Conservation (phyloP, 2,888 invertebrate species). For the Flexamia atlantica region DNA sequence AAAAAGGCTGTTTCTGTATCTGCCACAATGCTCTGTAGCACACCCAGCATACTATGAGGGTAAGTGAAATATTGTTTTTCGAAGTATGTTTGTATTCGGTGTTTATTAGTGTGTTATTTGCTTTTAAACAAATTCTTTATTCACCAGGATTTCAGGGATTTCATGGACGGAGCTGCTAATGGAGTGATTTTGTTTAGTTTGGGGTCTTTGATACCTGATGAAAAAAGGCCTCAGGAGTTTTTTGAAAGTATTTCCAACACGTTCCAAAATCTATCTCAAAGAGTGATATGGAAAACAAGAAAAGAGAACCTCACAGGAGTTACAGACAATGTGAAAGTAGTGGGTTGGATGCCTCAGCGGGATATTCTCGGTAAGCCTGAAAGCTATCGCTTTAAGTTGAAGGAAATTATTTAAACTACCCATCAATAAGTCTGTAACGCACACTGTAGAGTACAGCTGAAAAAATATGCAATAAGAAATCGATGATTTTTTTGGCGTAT, state of each 20-base stretch:
- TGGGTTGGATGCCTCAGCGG: slow-evolving; percentile 83
- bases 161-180: slow-evolving; percentile 78
- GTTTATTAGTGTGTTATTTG: no score
- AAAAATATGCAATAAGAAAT: no score
- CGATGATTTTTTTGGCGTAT: no score
- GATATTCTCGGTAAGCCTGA: slow-evolving; percentile 72
- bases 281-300: slow-evolving; percentile 92
- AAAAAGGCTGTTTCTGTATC: no score
- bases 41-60: no score
- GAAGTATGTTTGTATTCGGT: no score
- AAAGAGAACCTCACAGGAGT: slow-evolving; percentile 83
- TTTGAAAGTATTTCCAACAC: slow-evolving; percentile 84
- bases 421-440: no score
- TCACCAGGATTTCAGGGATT: slow-evolving; percentile 82
- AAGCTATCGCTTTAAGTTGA: no score
- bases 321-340: slow-evolving; percentile 85
- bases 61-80: no score
- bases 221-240: slow-evolving; percentile 86
- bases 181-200: slow-evolving; percentile 92
- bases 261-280: slow-evolving; percentile 85
- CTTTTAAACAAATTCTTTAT: not conserved
- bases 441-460: no score
- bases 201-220: slow-evolving; percentile 90
- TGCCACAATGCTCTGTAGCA: no score
- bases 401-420: no score